Evolutionary conservation across 2,113 vertebrate genomes (phyloP), one percentile per base, ranked within the genome.

Genomic region (Mastomys natalensis): DNA sequence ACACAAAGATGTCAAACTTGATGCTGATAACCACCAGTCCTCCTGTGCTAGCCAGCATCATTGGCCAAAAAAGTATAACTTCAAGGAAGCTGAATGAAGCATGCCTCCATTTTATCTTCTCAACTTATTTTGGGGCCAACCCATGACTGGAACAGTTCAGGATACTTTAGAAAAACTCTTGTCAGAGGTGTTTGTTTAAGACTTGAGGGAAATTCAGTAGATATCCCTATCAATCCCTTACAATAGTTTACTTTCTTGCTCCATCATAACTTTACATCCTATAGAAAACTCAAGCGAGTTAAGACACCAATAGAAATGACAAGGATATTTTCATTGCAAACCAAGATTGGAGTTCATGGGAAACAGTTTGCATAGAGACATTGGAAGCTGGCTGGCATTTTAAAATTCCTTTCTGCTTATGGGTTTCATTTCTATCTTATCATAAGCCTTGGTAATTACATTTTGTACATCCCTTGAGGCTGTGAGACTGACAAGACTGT

Each of bases 351-450:
- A 21, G 24, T 53, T 12, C 22, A 24, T 77, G 89, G 88, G 62
- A 80, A 84, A 64, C 3, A 31, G 95, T 89, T 96, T 81, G 26
- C 58, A 58, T 31, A 13, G 84, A 93, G 51, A 64, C 26, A 95
- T 29, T 90, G 85, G 89, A 88, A 73, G 24, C 58, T 64, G 53
- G 88, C 24, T 97, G 88, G 80, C 66, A 89, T 81, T 95, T 84
- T 72, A 70, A 91, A 89, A 70, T 87, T 87, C 55, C 51, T 88
- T 88, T 90, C 64, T 97, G 74, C n/a, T 90, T 92, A 12, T 70
- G 86, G 81, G 48, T 60, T 94, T 96, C 64, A 37, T 73, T 92
- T 37, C 60, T 48, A 94, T 34, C 70, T 97, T 97, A 97, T 95
- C 76, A 86, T 73, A 81, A 95, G 72, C 31, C 76, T 92, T 93